Evolutionary conservation across 2,113 vertebrate species (phyloP).

Genomic region (Physeter macrocephalus): DNA sequence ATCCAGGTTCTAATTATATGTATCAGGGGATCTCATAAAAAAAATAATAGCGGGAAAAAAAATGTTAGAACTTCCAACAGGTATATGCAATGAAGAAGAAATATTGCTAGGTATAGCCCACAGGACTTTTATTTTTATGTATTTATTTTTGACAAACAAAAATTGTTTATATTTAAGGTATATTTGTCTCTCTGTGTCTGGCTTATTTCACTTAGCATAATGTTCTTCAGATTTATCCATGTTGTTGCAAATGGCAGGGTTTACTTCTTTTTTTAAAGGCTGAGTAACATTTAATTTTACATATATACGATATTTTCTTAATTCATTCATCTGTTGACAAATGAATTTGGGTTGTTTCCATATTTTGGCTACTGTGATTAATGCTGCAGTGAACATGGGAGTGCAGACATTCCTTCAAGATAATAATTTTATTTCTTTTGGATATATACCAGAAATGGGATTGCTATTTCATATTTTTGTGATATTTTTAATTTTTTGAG

Average conservation of each 20-base stretch:
- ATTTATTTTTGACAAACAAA: not conserved
- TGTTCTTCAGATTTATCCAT: not conserved
- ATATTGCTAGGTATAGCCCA: not conserved
- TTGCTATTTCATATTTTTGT: not conserved
- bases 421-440: not conserved
- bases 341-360: not conserved
- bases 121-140: not conserved
- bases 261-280: not conserved
- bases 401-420: not conserved
- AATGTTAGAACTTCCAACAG: not conserved
- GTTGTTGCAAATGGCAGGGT: not conserved
- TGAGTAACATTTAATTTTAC: not conserved
- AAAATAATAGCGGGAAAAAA: not conserved
- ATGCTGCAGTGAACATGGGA: not conserved
- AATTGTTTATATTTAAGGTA: not conserved
- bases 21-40: not conserved
- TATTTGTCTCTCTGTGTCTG: not conserved
- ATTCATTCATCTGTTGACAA: not conserved
- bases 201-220: not conserved
- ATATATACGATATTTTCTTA: not conserved
- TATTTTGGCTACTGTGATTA: not conserved
- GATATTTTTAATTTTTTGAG: not conserved
- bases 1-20: not conserved
- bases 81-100: not conserved
- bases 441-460: not conserved